phyloP scores from a whole-genome alignment of 2,113 vertebrate species.

The Prolemur simus region DNA sequence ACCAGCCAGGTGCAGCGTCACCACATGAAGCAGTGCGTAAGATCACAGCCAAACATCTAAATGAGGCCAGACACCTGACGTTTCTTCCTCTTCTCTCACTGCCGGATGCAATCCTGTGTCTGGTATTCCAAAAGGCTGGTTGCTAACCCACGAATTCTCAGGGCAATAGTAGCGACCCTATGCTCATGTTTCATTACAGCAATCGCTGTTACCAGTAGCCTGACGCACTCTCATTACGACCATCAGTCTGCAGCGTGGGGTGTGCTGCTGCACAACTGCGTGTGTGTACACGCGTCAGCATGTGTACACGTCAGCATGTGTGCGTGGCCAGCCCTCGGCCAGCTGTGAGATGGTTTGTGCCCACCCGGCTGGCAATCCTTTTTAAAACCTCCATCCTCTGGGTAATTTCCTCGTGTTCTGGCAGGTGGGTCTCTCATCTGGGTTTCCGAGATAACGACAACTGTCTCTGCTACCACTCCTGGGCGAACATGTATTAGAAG shows the following conservation, averaged over 20 bases:
- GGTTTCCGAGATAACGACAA: background rate
- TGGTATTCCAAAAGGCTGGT: background rate
- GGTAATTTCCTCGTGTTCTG: background rate
- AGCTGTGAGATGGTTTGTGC: no score
- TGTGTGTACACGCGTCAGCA: background rate
- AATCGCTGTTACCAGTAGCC: background rate
- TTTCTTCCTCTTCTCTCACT: background rate
- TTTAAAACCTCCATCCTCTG: background rate
- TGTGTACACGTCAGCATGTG: background rate
- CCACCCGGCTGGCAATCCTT: background rate
- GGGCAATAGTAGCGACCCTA: background rate
- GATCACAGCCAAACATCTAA: background rate
- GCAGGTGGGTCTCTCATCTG: background rate
- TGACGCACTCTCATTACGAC: background rate
- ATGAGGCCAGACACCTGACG: background rate
- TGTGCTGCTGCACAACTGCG: background rate
- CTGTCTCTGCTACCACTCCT: no score
- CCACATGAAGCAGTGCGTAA: background rate
- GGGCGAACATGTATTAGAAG: background rate
- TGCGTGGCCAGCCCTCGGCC: background rate
- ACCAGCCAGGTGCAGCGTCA: background rate
- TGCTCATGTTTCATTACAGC: background rate
- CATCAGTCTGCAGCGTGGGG: background rate
- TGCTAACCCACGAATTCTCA: background rate
- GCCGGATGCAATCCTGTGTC: background rate